Evolutionary conservation across 2,113 vertebrate species (phyloP).

Genomic region (Piaya cayana): DNA sequence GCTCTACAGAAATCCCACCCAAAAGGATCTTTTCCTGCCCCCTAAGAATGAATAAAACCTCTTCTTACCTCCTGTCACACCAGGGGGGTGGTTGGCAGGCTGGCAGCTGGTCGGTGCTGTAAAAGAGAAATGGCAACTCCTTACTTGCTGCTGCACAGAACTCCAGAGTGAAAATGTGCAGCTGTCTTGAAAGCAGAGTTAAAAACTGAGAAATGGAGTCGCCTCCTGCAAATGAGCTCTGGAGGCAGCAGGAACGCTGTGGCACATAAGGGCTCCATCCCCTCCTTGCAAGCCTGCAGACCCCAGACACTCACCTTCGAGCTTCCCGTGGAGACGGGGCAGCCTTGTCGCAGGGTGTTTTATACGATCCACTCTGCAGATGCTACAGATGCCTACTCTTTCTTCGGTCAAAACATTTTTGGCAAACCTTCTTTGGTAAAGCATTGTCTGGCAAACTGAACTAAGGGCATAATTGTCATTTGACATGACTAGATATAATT

Average conservation of each 20-base stretch:
- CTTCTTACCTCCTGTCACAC: constrained; percentile 72
- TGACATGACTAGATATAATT: constrained; percentile 83
- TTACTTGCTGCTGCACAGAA: not conserved
- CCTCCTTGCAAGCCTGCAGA: not conserved
- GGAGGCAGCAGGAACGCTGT: not conserved
- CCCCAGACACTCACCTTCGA: constrained; percentile 75
- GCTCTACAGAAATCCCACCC: not conserved
- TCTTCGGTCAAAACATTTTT: constrained; percentile 77
- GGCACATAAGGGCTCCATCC: not conserved
- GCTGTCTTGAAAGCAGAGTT: not conserved
- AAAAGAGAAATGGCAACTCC: constrained; percentile 40
- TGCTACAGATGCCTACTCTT: not conserved
- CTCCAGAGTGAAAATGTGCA: not conserved
- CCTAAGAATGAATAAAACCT: constrained; percentile 19
- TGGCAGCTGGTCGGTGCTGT: constrained; percentile 44
- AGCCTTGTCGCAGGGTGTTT: not conserved
- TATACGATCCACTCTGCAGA: not conserved
- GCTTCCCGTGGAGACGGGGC: constrained; percentile 42
- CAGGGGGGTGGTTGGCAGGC: constrained; percentile 23
- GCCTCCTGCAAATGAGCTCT: not conserved
- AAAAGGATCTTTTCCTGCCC: not conserved
- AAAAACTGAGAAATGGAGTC: not conserved
- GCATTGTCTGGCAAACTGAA: constrained; percentile 76
- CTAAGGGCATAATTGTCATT: constrained; percentile 77
- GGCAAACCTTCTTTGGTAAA: constrained; percentile 75